Conservation (phyloP, 2,888 invertebrate genomes). For the Callyntrura sp. region DNA sequence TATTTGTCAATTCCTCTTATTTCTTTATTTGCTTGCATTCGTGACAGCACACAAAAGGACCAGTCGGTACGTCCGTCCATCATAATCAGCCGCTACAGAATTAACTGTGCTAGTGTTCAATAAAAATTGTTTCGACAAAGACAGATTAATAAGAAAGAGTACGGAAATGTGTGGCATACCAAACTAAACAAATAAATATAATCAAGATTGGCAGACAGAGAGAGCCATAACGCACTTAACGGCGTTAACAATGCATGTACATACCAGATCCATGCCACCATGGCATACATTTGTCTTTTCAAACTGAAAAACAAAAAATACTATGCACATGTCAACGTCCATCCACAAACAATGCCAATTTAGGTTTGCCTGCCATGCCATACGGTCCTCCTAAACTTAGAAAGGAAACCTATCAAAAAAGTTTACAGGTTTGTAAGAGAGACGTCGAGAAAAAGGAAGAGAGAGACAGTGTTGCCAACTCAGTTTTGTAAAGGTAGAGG, state of each 20-base stretch:
- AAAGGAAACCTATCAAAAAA: background rate
- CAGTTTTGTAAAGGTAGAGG: slow-evolving; percentile 34
- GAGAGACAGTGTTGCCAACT: slow-evolving; percentile 63
- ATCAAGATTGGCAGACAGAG: slow-evolving; percentile 64
- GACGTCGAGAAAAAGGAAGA: too few species aligned
- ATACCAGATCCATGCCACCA: background rate
- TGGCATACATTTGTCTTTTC: slow-evolving; percentile 7
- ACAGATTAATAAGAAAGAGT: slow-evolving; percentile 53
- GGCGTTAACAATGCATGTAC: background rate
- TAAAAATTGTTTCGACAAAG: background rate
- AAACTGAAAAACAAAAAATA: background rate
- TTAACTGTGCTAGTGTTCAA: background rate
- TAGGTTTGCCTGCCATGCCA: slow-evolving; percentile 57
- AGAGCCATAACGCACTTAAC: background rate
- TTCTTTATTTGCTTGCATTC: background rate
- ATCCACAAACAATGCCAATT: slow-evolving; percentile 64
- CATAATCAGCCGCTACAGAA: background rate
- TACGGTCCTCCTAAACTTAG: too few species aligned
- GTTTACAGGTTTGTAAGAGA: background rate
- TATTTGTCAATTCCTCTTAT: background rate
- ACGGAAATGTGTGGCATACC: slow-evolving; percentile 53
- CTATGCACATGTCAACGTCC: slow-evolving; percentile 62
- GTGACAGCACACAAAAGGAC: background rate
- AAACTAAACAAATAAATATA: slow-evolving; percentile 48
- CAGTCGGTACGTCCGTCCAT: background rate